Conservation (phyloP, 2,113 vertebrate species). For the Pteronura brasiliensis region DNA sequence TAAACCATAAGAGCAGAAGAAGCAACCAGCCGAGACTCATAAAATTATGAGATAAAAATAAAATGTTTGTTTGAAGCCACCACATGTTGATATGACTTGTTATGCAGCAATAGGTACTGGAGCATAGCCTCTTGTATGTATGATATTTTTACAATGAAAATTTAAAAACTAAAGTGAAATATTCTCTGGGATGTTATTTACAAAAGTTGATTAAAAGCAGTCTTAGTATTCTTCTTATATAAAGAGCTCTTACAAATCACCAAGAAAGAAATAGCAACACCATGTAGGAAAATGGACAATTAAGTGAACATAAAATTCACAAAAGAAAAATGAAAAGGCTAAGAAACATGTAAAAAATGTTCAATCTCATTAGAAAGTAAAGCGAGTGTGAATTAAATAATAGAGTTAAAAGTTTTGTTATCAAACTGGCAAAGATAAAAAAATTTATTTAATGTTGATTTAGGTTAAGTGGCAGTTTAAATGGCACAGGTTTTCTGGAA, state of each 20-base stretch:
- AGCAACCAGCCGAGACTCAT: background rate
- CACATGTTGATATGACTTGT: background rate
- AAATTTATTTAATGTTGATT: background rate
- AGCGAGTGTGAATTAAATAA: background rate
- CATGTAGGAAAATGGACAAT: background rate
- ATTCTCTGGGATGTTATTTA: background rate
- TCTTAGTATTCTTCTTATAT: background rate
- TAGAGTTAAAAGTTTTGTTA: slow-evolving; percentile 2
- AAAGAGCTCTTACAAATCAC: background rate
- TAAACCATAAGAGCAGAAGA: background rate
- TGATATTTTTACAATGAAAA: background rate
- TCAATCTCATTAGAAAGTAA: background rate
- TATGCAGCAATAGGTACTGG: background rate
- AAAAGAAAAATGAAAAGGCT: background rate
- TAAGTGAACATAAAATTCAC: background rate
- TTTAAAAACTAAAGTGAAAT: background rate
- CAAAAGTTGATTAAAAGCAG: background rate
- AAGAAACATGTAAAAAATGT: background rate
- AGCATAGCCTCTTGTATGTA: background rate
- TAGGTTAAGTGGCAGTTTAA: background rate
- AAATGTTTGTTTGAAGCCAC: background rate
- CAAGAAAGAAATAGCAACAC: background rate
- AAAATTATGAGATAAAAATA: background rate
- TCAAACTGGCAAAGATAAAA: slow-evolving; percentile 7
- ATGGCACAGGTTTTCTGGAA: background rate